These are phyloP conservation scores for Urocitellus parryii DNA, from an alignment of 2,113 vertebrate species.

Conservation along the genomic window DNA sequence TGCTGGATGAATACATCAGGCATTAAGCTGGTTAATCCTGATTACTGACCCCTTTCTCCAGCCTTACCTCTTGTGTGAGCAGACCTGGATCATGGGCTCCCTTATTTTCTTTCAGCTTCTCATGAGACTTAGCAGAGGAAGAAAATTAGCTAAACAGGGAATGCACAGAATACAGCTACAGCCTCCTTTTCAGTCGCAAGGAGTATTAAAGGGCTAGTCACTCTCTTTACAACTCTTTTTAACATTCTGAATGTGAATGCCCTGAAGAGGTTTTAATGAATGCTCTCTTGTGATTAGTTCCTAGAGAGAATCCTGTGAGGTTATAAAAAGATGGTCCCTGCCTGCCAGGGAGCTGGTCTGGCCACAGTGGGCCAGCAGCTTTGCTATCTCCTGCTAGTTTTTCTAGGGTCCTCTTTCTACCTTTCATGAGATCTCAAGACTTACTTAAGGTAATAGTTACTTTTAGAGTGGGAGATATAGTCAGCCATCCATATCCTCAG, in stretches of 20 bases:
- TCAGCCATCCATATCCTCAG: no score
- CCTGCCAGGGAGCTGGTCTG: not conserved
- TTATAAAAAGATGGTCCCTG: slow-evolving; percentile 29
- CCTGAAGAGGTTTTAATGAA: slow-evolving; percentile 43
- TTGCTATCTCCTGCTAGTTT: not conserved
- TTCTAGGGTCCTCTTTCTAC: not conserved
- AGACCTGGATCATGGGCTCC: not conserved
- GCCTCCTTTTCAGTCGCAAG: not conserved
- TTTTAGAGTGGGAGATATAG: slow-evolving; percentile 20
- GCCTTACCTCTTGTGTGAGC: slow-evolving; percentile 18
- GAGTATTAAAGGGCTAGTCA: slow-evolving; percentile 33
- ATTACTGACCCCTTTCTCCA: slow-evolving; percentile 52
- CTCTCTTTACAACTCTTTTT: not conserved
- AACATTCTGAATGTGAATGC: slow-evolving; percentile 11
- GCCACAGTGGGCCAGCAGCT: not conserved
- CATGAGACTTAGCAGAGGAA: not conserved
- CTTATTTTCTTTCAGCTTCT: slow-evolving; percentile 39
- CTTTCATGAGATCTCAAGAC: slow-evolving; percentile 32
- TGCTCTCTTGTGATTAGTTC: slow-evolving; percentile 46
- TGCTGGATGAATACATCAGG: slow-evolving; percentile 78
- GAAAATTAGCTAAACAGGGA: slow-evolving; percentile 44
- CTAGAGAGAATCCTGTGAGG: slow-evolving; percentile 37
- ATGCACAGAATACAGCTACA: not conserved
- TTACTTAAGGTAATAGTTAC: slow-evolving; percentile 31
- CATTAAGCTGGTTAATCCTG: slow-evolving; percentile 79